Percentiles rank a stretch among this genome's conserved stretches.
Conservation (phyloP, 2,888 invertebrate species). For the Hydraecia micacea region DNA sequence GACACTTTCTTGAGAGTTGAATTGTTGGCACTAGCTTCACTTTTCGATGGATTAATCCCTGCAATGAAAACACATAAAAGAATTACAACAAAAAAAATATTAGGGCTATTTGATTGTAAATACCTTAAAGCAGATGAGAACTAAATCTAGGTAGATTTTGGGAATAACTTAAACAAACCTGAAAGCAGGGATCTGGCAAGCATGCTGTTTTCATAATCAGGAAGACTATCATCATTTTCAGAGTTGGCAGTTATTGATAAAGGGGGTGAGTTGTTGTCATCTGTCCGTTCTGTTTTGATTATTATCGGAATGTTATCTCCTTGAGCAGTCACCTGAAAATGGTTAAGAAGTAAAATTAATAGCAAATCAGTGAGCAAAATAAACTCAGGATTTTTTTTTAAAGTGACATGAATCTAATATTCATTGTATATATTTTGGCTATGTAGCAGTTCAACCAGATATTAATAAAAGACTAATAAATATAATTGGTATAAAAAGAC, state of each 20-base stretch:
- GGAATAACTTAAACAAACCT: conserved; percentile 73
- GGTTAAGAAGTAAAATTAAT: conserved; percentile 6
- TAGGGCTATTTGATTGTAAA: background rate
- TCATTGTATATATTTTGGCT: background rate
- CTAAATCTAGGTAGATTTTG: background rate
- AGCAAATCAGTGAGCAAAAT: background rate
- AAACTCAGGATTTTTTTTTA: background rate
- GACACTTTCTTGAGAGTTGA: conserved; percentile 80
- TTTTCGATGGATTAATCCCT: conserved; percentile 88
- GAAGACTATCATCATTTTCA: conserved; percentile 87
- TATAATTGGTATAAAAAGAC: background rate
- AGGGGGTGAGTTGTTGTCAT: conserved; percentile 79
- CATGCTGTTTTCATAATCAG: conserved; percentile 90
- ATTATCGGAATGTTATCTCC: conserved; percentile 82
- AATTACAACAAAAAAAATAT: background rate
- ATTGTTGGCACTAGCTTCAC: conserved; percentile 80
- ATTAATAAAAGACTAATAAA: background rate
- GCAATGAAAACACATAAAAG: conserved; percentile 52
- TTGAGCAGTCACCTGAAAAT: conserved; percentile 74
- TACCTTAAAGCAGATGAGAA: background rate
- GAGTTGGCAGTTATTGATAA: conserved; percentile 75
- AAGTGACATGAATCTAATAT: background rate
- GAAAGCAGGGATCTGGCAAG: conserved; percentile 88
- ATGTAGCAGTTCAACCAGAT: background rate
- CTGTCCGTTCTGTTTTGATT: conserved; percentile 84